Percentiles rank a stretch among this genome's conserved stretches.
phyloP scores from a whole-genome alignment of 2,113 vertebrate species.

The Amphiprion ocellaris region DNA sequence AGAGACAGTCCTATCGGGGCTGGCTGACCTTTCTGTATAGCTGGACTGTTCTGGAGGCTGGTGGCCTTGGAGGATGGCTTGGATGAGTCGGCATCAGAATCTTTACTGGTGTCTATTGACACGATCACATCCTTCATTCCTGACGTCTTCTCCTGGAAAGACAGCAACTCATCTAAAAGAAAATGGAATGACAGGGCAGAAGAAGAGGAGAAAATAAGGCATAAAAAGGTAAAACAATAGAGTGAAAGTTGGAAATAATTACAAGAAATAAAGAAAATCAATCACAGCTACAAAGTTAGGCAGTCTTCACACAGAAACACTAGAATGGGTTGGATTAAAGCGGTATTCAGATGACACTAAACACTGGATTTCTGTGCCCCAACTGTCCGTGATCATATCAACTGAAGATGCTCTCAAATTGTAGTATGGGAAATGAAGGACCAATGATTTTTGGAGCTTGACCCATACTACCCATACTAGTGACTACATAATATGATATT shows the following conservation, averaged over 20 bases:
- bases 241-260: background rate
- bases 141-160: conserved; percentile 94
- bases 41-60: conserved; percentile 87
- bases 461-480: no score
- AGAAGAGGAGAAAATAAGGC: background rate
- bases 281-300: no score
- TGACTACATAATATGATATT: no score
- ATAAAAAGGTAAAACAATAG: background rate
- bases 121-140: conserved; percentile 94
- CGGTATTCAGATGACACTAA: no score
- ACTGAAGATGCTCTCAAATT: no score
- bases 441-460: no score
- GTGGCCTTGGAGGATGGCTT: conserved; percentile 88
- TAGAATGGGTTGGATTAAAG: no score
- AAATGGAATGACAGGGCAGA: conserved; percentile 23
- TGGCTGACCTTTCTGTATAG: conserved; percentile 89
- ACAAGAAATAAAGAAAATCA: background rate
- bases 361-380: no score
- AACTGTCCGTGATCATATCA: no score
- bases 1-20: background rate
- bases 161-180: conserved; percentile 88
- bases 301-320: no score
- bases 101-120: conserved; percentile 94
- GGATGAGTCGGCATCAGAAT: conserved; percentile 90
- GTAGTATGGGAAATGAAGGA: no score